These are phyloP conservation scores for Telmatherina bonti DNA, from an alignment of 2,797 vertebrate genomes.

Conservation along the genomic window DNA sequence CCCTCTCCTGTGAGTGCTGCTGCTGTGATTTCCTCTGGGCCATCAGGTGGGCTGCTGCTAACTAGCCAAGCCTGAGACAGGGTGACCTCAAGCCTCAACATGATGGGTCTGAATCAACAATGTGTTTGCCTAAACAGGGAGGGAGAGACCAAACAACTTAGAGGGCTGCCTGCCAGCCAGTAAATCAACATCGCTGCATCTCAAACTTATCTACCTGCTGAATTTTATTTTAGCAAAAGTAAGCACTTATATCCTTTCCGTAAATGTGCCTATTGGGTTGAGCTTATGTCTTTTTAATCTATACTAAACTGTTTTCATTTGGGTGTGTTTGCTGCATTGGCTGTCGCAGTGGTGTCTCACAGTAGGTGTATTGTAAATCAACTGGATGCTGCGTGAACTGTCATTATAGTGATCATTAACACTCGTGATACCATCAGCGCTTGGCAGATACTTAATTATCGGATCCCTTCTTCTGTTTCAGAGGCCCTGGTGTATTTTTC, in stretches of 20 bases:
- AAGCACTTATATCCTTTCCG: constrained; percentile 66
- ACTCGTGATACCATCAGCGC: constrained; percentile 83
- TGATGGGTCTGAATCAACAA: constrained; percentile 89
- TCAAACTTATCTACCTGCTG: constrained; percentile 74
- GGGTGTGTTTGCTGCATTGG: constrained; percentile 69
- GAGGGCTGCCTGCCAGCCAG: constrained; percentile 80
- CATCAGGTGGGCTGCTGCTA: constrained; percentile 89
- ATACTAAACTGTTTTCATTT: constrained; percentile 60
- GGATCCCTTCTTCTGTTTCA: constrained; percentile 77
- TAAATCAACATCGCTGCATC: constrained; percentile 71
- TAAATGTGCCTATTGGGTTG: constrained; percentile 52
- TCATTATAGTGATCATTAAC: constrained; percentile 86
- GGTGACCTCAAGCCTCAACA: constrained; percentile 88
- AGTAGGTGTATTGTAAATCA: constrained; percentile 81
- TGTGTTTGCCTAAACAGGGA: constrained; percentile 86
- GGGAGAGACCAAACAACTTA: constrained; percentile 85
- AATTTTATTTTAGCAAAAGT: constrained; percentile 55
- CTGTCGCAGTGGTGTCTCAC: constrained; percentile 76
- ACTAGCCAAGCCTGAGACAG: constrained; percentile 90
- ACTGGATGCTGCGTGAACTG: constrained; percentile 81
- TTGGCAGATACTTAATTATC: constrained; percentile 84
- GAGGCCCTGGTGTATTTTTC: constrained; percentile 78
- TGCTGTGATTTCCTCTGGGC: constrained; percentile 88
- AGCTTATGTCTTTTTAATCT: constrained; percentile 67
- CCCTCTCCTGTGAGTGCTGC: constrained; percentile 85